phyloP scores from a whole-genome alignment of 2,888 invertebrate species.

The Sphaeridia pumilis region DNA sequence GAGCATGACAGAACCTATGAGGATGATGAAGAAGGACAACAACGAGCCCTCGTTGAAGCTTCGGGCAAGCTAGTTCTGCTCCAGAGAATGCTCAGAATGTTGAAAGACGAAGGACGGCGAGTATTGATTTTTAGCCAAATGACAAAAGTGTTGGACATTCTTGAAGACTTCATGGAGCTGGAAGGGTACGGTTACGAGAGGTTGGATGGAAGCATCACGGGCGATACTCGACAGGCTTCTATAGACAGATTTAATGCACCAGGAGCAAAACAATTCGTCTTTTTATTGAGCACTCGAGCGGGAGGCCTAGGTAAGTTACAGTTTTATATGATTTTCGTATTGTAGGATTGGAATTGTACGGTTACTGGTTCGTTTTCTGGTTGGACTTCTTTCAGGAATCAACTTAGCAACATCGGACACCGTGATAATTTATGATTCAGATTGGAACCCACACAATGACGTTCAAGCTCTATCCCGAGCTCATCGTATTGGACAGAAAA shows the following conservation, averaged over 20 bases:
- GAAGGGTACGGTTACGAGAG: constrained; percentile 49
- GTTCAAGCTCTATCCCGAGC: constrained; percentile 50
- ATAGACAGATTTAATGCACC: constrained; percentile 52
- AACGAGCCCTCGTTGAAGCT: constrained; percentile 44
- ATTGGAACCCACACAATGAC: constrained; percentile 50
- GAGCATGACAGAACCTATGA: constrained; percentile 39
- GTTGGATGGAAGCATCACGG: constrained; percentile 50
- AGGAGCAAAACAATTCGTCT: constrained; percentile 46
- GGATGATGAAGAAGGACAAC: constrained; percentile 29
- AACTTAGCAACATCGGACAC: constrained; percentile 53
- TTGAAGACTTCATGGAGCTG: constrained; percentile 49
- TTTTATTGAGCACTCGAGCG: constrained; percentile 48
- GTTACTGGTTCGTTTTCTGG: too few species aligned
- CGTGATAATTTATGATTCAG: constrained; percentile 49
- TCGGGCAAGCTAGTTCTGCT: constrained; percentile 48
- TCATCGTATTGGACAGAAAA: constrained; percentile 50
- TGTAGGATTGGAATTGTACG: too few species aligned
- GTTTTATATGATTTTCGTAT: too few species aligned
- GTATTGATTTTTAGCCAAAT: constrained; percentile 52
- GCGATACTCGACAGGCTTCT: constrained; percentile 47
- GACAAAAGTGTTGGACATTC: constrained; percentile 50
- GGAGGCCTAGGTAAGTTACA: too few species aligned
- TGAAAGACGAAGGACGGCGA: constrained; percentile 46
- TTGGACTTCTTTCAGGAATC: too few species aligned
- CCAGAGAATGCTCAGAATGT: constrained; percentile 45